These are phyloP conservation scores for Strigamia crassipes DNA, from an alignment of 2,888 invertebrate species.

Conservation along the genomic window DNA sequence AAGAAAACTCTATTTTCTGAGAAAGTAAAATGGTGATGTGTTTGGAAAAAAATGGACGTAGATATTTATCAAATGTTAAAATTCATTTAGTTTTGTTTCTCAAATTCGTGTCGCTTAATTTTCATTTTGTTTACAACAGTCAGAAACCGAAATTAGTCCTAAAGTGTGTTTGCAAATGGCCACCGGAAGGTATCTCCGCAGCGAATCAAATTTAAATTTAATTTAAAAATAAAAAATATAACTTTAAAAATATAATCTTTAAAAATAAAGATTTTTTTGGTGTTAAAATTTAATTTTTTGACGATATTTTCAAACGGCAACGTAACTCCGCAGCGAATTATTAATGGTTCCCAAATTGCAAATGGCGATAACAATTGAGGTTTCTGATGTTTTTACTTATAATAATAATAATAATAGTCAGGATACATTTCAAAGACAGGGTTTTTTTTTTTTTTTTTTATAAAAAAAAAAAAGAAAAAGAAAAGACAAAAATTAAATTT, in stretches of 20 bases:
- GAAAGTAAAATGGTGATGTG: slow-evolving; percentile 17
- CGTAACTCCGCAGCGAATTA: too few relatives aligned
- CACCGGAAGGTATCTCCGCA: not conserved
- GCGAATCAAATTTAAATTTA: not conserved
- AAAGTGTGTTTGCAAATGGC: not conserved
- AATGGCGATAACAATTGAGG: not conserved
- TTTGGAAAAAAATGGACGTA: slow-evolving; percentile 33
- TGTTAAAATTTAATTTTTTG: too few relatives aligned
- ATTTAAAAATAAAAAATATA: not conserved
- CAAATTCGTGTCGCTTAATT: not conserved
- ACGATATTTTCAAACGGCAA: too few relatives aligned
- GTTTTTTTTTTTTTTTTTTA: not conserved
- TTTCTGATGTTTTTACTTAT: not conserved
- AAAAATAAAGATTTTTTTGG: too few relatives aligned
- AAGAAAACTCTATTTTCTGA: slow-evolving; percentile 38
- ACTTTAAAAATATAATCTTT: too few relatives aligned
- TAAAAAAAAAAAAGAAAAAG: too few relatives aligned
- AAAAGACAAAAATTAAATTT: not conserved
- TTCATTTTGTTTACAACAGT: not conserved
- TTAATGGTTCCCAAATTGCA: too few relatives aligned
- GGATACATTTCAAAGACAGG: not conserved
- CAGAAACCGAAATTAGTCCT: not conserved
- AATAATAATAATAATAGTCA: not conserved
- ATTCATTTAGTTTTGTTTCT: slow-evolving; percentile 21
- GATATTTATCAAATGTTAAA: slow-evolving; percentile 42